These are phyloP conservation scores for Manduca sexta DNA, from an alignment of 1,140 invertebrate species.

Conservation along the genomic window DNA sequence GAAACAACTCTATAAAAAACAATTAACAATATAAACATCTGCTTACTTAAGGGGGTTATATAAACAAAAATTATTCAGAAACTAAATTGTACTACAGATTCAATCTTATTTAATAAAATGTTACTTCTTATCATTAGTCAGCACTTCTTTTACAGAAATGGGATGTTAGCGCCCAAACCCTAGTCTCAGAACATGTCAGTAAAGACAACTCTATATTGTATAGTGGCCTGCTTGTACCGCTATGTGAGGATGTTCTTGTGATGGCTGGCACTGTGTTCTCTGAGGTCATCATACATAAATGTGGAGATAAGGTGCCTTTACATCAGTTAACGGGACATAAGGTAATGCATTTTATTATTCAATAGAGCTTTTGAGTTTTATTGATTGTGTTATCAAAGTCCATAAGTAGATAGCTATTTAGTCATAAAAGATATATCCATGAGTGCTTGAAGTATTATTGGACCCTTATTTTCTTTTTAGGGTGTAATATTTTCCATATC, in stretches of 20 bases:
- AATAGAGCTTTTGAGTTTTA: no score
- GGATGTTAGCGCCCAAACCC: slow-evolving; percentile 18
- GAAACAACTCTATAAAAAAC: no score
- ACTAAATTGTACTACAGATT: no score
- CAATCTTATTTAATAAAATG: no score
- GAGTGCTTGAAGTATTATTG: no score
- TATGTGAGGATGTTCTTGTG: slow-evolving; percentile 40
- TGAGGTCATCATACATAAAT: slow-evolving; percentile 45
- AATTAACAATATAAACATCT: no score
- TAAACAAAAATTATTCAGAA: no score
- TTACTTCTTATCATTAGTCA: not conserved
- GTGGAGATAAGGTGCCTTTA: slow-evolving; percentile 27
- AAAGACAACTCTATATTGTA: slow-evolving; percentile 59
- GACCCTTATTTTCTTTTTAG: slow-evolving; percentile 30
- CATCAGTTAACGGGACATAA: slow-evolving; percentile 50
- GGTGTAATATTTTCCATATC: slow-evolving; percentile 65
- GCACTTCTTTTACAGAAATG: slow-evolving; percentile 39
- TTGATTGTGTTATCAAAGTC: no score
- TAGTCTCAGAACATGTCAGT: slow-evolving; percentile 20
- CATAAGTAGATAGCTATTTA: no score
- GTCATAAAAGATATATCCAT: no score
- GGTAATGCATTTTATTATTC: slow-evolving; percentile 18
- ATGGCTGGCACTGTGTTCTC: slow-evolving; percentile 60
- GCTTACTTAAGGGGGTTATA: no score
- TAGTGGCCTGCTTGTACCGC: slow-evolving; percentile 42